These are phyloP conservation scores for Sitobion miscanthi DNA, from an alignment of 1,140 invertebrate species.

Conservation along the genomic window DNA sequence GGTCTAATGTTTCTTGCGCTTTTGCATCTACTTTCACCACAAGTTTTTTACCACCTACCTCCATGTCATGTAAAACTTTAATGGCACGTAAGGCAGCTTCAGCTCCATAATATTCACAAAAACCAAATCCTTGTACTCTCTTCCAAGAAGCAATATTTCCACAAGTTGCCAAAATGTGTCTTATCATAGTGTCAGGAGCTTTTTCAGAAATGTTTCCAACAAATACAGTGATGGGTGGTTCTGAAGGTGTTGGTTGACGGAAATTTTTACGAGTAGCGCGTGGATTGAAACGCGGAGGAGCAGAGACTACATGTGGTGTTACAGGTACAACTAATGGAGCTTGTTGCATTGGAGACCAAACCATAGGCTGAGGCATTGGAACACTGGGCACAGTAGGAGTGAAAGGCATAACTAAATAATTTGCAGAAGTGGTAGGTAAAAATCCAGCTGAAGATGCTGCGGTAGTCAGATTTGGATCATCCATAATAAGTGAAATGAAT, in stretches of 20 bases:
- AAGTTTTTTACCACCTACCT: conserved; percentile 91
- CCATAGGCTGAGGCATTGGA: conserved; percentile 31
- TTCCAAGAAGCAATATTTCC: conserved; percentile 97
- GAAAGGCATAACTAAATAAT: conserved; percentile 53
- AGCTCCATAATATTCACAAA: conserved; percentile 95
- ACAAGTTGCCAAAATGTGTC: conserved; percentile 88
- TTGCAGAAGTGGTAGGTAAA: conserved; percentile 34
- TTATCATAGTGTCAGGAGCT: conserved; percentile 93
- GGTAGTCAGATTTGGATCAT: conserved; percentile 40
- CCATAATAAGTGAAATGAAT: background rate
- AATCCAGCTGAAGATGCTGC: background rate
- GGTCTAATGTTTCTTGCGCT: conserved; percentile 91
- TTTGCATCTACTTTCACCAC: conserved; percentile 98
- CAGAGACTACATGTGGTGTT: conserved; percentile 50
- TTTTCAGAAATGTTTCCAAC: conserved; percentile 97
- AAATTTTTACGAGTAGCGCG: conserved; percentile 29
- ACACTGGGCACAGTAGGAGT: conserved; percentile 49
- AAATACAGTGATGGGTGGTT: conserved; percentile 95
- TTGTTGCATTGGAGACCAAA: conserved; percentile 51
- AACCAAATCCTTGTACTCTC: conserved; percentile 95
- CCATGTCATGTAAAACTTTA: conserved; percentile 89
- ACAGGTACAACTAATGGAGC: conserved; percentile 30
- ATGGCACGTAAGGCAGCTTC: conserved; percentile 95
- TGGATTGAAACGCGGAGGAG: conserved; percentile 49
- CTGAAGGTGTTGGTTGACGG: conserved; percentile 61